Percentiles rank a stretch among this genome's conserved stretches.
Conservation (phyloP, 1,140 invertebrate species). For the Bradysia coprophila region DNA sequence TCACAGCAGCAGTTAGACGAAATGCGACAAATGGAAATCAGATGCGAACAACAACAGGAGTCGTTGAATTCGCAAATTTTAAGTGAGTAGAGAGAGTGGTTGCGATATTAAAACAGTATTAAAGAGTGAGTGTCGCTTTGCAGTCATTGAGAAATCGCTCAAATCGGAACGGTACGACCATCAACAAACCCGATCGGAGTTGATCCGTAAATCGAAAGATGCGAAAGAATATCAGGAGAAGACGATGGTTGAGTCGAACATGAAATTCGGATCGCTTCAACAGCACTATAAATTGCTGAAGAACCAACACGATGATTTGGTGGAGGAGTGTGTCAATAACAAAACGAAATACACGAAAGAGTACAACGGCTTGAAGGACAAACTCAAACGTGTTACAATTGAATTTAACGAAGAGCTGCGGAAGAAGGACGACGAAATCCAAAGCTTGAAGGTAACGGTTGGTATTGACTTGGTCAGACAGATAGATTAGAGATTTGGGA, state of each 20-base stretch:
- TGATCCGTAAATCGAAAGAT: constrained; percentile 23
- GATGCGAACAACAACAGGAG: constrained; percentile 28
- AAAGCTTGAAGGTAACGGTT: constrained; percentile 19
- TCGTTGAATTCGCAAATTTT: constrained; percentile 27
- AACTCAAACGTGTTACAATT: constrained; percentile 10
- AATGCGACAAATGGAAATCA: constrained; percentile 20
- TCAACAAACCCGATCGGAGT: constrained; percentile 18
- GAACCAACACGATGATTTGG: constrained; percentile 12
- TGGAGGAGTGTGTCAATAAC: constrained; percentile 10
- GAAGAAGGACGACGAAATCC: constrained; percentile 11
- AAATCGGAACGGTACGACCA: constrained; percentile 26
- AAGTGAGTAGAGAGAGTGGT: constrained; percentile 16
- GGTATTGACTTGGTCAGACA: too few species aligned
- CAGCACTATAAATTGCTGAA: constrained; percentile 27
- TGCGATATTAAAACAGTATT: background rate
- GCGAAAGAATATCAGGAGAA: constrained; percentile 23
- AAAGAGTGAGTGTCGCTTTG: constrained; percentile 13
- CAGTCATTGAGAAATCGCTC: constrained; percentile 25
- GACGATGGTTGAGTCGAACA: constrained; percentile 17
- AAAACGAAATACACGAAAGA: constrained; percentile 17
- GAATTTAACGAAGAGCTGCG: constrained; percentile 14
- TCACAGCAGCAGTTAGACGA: constrained; percentile 28
- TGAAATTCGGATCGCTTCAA: constrained; percentile 23
- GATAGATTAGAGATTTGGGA: too few species aligned
- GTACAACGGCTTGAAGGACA: constrained; percentile 12